Percentiles rank a stretch among this genome's conserved stretches.
These are phyloP conservation scores for Monoplex corrugatus DNA, from an alignment of 2,888 invertebrate species.

Conservation along the genomic window DNA sequence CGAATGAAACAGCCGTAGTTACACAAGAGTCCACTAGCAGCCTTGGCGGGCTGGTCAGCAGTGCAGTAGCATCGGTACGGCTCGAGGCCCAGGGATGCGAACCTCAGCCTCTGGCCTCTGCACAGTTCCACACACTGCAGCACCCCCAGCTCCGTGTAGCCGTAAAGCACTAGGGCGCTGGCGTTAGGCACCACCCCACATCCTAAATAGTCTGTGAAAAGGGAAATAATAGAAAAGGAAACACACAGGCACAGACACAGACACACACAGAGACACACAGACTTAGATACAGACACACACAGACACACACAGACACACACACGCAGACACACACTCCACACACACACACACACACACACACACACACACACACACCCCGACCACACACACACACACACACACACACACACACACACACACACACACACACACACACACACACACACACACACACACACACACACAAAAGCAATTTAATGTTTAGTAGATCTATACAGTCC, in stretches of 20 bases:
- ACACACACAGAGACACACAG: background rate
- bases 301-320: background rate
- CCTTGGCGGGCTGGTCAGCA: background rate
- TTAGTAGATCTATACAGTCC: too few relatives aligned
- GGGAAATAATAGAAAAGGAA: background rate
- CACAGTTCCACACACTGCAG: conserved; percentile 47
- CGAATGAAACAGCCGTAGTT: background rate
- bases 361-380: background rate
- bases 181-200: background rate
- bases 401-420: too few relatives aligned
- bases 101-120: background rate
- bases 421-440: too few relatives aligned
- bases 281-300: background rate
- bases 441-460: too few relatives aligned
- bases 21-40: background rate
- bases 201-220: conserved; percentile 29
- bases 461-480: too few relatives aligned
- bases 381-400: too few relatives aligned
- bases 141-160: conserved; percentile 35
- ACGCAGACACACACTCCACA: background rate
- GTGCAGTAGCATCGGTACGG: conserved; percentile 32
- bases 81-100: background rate
- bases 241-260: background rate
- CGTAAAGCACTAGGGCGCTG: background rate
- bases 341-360: background rate